Evolutionary conservation across 2,888 invertebrate species (phyloP).

Genomic region (Hirtodrosophila trivittata): DNA sequence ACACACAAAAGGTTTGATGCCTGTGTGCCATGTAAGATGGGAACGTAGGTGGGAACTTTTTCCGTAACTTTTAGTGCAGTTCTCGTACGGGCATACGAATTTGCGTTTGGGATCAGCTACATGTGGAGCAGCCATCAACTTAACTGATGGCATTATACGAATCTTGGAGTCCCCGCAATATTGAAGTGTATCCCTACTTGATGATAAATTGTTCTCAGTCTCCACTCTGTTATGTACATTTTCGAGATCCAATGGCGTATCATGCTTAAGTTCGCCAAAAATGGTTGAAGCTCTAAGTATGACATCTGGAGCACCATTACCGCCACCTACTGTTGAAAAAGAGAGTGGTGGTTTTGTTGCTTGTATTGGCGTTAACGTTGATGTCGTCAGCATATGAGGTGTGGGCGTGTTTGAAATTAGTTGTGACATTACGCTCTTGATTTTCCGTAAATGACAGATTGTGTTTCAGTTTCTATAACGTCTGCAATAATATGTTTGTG

Average conservation of each 20-base stretch:
- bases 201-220: constrained; percentile 59
- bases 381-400: constrained; percentile 78
- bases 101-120: constrained; percentile 76
- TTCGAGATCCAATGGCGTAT: constrained; percentile 68
- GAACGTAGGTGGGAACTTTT: constrained; percentile 82
- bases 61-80: constrained; percentile 82
- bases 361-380: constrained; percentile 67
- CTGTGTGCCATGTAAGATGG: constrained; percentile 83
- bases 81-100: constrained; percentile 78
- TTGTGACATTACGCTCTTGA: constrained; percentile 67
- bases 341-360: constrained; percentile 54
- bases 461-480: constrained; percentile 18
- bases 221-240: constrained; percentile 58
- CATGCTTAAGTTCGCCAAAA: constrained; percentile 62
- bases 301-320: constrained; percentile 28
- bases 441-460: constrained; percentile 16
- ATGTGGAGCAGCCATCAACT: constrained; percentile 71
- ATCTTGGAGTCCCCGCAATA: constrained; percentile 64
- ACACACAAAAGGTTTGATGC: constrained; percentile 81
- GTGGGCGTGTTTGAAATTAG: constrained; percentile 75
- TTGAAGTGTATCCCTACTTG: constrained; percentile 35
- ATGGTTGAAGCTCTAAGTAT: constrained; percentile 61
- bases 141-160: constrained; percentile 77
- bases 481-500: constrained; percentile 31
- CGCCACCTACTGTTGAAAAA: constrained; percentile 50